Evolutionary conservation across 2,113 vertebrate genomes (phyloP), one percentile per base, ranked within the genome.

Genomic region (Nothoprocta pentlandii): DNA sequence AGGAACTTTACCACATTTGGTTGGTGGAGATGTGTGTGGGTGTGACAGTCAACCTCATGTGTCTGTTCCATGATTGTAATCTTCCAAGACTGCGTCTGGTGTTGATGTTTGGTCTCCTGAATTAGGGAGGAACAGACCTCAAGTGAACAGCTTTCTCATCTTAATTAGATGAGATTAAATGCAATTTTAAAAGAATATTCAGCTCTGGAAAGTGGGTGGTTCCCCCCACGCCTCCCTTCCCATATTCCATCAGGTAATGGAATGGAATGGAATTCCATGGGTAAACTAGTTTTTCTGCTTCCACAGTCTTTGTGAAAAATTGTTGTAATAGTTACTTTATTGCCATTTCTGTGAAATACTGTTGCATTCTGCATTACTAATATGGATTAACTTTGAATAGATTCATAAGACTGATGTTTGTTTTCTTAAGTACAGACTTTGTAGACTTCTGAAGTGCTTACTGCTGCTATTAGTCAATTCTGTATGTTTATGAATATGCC

Each of bases 131-230:
- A 68, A 46, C 9, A 67, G 22, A 42, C 59, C n/a, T 59, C 69
- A 85, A 71, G 23, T 91, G 11, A 34, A 51, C 19, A 39, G 54
- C 4, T 14, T 74, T 82, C 77, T 49, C 2, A 2, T 75, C n/a
- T 32, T 93, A 56, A 89, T 83, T 80, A 61, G 51, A 56, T 89
- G 85, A 49, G 23, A 16, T 85, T 76, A 69, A 73, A 76, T 32
- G n/a, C 32, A 12, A 2, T 63, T 78, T 66, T 78, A 62, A 76
- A 41, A 42, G 41, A 5, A 0, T 54, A 76, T 44, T 69, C 30
- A 80, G 26, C 39, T 92, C 64, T 83, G 41, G 71, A 16, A 54
- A 39, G 16, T 83, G 15, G 36, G 36, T 39, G 36, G 36, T 39
- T 39, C 36, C 36, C 36, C 36, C 36, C 36, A 39, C 36, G 36